phyloP scores from a whole-genome alignment of 2,888 invertebrate species.

The Agrotis clavis region DNA sequence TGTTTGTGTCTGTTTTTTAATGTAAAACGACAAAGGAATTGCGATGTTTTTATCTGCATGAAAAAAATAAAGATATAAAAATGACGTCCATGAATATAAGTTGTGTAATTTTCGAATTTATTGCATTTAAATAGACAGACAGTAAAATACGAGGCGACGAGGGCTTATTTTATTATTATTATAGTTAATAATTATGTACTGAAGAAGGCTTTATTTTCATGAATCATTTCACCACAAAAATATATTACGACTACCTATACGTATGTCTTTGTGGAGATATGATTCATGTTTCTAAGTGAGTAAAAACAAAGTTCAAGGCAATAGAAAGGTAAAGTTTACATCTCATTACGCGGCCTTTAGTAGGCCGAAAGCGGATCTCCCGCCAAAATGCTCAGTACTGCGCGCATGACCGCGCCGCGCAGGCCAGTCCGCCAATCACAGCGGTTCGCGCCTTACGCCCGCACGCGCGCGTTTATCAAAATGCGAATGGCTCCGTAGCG shows the following conservation, averaged over 20 bases:
- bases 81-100: too few relatives aligned
- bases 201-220: constrained; percentile 4
- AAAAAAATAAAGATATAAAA: too few relatives aligned
- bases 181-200: too few relatives aligned
- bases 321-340: constrained; percentile 70
- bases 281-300: constrained; percentile 4
- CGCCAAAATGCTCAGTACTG: constrained; percentile 77
- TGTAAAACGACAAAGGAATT: too few relatives aligned
- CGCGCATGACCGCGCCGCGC: constrained; percentile 64
- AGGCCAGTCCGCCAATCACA: constrained; percentile 83
- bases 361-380: constrained; percentile 78
- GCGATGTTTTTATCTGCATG: too few relatives aligned
- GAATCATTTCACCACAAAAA: constrained; percentile 1
- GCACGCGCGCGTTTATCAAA: constrained; percentile 87
- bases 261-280: background rate
- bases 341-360: constrained; percentile 62
- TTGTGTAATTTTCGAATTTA: too few relatives aligned
- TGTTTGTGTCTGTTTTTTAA: too few relatives aligned
- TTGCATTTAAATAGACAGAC: too few relatives aligned
- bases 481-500: constrained; percentile 76
- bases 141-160: too few relatives aligned
- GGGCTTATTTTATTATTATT: too few relatives aligned
- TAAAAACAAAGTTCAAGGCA: constrained; percentile 52
- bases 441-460: constrained; percentile 82
- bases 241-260: too few relatives aligned